A percentile compares a stretch with the other conserved stretches of the same genome.
Evolutionary conservation across 1,140 invertebrate genomes (phyloP).

Genomic region (Thrips palmi): DNA sequence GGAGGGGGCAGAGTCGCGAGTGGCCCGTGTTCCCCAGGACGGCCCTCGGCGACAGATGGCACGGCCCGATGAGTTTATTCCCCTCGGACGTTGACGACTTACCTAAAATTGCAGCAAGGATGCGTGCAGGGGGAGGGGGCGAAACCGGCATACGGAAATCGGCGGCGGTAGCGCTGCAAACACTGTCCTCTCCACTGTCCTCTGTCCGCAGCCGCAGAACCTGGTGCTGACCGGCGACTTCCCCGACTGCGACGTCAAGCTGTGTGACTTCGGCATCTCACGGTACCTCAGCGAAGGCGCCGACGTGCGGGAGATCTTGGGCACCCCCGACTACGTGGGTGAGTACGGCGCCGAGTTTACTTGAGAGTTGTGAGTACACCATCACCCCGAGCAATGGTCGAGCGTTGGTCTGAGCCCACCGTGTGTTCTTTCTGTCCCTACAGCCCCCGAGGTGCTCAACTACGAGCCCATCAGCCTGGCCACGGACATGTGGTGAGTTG

Average conservation of each 20-base stretch:
- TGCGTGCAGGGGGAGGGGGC: no score
- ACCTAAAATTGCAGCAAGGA: no score
- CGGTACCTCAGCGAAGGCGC: constrained; percentile 70
- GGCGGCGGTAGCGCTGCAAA: no score
- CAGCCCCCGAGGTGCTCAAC: constrained; percentile 80
- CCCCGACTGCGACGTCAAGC: constrained; percentile 58
- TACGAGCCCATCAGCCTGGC: constrained; percentile 83
- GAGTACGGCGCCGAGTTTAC: constrained; percentile 24
- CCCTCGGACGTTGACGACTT: no score
- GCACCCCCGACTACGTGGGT: constrained; percentile 87
- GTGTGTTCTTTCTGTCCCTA: constrained; percentile 18
- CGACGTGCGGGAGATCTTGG: constrained; percentile 82
- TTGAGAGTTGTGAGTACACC: not conserved
- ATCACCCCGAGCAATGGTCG: not conserved
- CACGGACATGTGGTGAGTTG: constrained; percentile 80
- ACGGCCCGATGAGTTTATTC: no score
- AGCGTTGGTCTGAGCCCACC: not conserved
- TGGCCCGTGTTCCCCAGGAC: no score
- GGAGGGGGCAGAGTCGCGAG: no score
- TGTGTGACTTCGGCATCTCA: constrained; percentile 92
- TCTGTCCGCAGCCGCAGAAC: constrained; percentile 65
- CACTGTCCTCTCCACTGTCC: no score
- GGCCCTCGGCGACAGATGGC: no score
- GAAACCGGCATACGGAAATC: no score
- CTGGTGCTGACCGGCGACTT: constrained; percentile 60